Evolutionary conservation across 2,888 invertebrate genomes (phyloP).

Genomic region (Nomada ferruginata): DNA sequence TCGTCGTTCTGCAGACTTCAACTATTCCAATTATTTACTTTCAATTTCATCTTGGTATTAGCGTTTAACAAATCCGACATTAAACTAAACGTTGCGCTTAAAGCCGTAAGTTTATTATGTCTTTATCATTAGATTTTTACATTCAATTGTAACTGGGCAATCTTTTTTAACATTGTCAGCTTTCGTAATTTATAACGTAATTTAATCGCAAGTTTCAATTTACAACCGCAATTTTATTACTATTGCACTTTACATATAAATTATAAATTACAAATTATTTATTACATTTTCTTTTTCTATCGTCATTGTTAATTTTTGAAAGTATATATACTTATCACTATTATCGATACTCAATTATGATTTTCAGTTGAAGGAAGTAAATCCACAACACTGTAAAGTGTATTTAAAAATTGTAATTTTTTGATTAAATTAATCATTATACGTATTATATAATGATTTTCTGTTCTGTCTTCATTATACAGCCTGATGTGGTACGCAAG

Average conservation of each 20-base stretch:
- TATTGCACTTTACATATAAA: too few relatives aligned
- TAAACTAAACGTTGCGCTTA: constrained; percentile 41
- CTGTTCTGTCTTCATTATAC: constrained; percentile 10
- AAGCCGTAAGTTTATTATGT: constrained; percentile 44
- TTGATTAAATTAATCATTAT: not conserved
- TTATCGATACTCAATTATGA: too few relatives aligned
- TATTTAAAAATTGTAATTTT: not conserved
- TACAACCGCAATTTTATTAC: too few relatives aligned
- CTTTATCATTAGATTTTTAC: not conserved
- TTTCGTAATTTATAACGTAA: too few relatives aligned
- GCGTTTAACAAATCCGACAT: constrained; percentile 1
- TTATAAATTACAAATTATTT: too few relatives aligned
- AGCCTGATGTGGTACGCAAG: constrained; percentile 82
- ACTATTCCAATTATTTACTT: constrained; percentile 3
- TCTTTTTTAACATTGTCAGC: too few relatives aligned
- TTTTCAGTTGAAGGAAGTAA: too few relatives aligned
- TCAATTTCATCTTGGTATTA: not conserved
- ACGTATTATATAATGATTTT: not conserved
- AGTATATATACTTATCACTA: too few relatives aligned
- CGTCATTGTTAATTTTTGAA: too few relatives aligned
- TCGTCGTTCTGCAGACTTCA: constrained; percentile 18
- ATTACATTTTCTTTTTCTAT: not conserved
- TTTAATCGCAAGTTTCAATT: too few relatives aligned
- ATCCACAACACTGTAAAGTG: too few relatives aligned
- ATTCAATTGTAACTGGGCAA: too few relatives aligned